Conservation (phyloP, 2,113 vertebrate species). For the Athene cunicularia region DNA sequence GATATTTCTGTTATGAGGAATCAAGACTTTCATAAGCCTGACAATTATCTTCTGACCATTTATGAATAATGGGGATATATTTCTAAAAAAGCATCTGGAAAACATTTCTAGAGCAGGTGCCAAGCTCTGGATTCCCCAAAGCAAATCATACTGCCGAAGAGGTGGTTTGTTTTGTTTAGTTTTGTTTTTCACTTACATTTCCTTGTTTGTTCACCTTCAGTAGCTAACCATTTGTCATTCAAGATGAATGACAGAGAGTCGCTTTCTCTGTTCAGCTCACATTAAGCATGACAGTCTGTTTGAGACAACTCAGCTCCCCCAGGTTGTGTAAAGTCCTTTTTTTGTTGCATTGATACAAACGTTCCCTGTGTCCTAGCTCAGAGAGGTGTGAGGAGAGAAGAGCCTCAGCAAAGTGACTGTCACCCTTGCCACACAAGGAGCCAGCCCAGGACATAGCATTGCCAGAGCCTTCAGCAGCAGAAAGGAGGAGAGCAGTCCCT, state of each 20-base stretch:
- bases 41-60: neutral
- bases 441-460: neutral
- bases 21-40: neutral
- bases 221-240: neutral
- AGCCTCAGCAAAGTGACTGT: neutral
- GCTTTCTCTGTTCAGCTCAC: neutral
- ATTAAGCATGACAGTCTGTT: neutral
- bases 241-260: neutral
- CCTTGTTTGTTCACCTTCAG: neutral
- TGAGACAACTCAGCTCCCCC: neutral
- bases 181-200: neutral
- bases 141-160: neutral
- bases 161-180: neutral
- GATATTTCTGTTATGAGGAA: neutral
- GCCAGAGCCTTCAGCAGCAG: neutral
- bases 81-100: neutral
- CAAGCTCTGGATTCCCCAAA: neutral
- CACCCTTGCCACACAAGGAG: neutral
- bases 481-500: neutral
- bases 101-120: neutral
- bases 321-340: neutral
- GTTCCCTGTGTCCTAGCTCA: neutral
- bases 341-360: neutral
- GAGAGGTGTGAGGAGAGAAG: neutral
- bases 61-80: neutral